Percentiles rank a stretch among this genome's conserved stretches.
Evolutionary conservation across 2,888 invertebrate species (phyloP).

Genomic region (Mesopsocus fuscifrons): DNA sequence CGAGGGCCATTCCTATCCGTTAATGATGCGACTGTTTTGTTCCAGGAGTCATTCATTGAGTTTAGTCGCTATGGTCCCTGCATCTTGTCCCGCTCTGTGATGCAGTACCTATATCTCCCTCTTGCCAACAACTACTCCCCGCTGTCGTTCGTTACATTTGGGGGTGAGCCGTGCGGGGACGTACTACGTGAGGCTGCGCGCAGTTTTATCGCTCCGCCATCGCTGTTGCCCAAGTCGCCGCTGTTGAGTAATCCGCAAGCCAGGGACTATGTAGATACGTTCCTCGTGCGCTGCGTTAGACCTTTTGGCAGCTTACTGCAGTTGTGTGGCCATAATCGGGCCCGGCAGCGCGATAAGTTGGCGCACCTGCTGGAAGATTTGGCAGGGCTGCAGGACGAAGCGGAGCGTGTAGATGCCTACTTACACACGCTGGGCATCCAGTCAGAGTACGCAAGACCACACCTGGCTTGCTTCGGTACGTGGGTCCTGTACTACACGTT

Average conservation of each 20-base stretch:
- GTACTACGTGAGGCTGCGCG: conserved; percentile 70
- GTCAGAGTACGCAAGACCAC: conserved; percentile 46
- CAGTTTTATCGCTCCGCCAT: conserved; percentile 77
- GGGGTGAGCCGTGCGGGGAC: conserved; percentile 46
- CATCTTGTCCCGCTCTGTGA: conserved; percentile 75
- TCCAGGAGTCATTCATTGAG: conserved; percentile 79
- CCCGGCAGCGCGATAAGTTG: conserved; percentile 85
- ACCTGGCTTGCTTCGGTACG: conserved; percentile 74
- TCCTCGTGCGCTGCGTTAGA: conserved; percentile 67
- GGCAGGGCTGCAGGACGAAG: conserved; percentile 82
- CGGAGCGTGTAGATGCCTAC: conserved; percentile 75
- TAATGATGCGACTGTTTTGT: too few relatives aligned
- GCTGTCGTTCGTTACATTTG: conserved; percentile 31
- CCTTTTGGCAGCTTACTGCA: conserved; percentile 74
- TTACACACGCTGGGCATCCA: conserved; percentile 49
- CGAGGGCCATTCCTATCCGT: too few relatives aligned
- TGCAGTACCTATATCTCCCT: conserved; percentile 61
- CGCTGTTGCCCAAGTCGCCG: conserved; percentile 53
- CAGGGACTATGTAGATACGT: conserved; percentile 74
- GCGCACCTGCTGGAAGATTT: conserved; percentile 81
- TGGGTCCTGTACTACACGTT: conserved; percentile 93
- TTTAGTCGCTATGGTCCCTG: conserved; percentile 80
- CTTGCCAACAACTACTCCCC: conserved; percentile 23
- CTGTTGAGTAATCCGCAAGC: conserved; percentile 49
- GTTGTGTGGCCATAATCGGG: conserved; percentile 86